These are phyloP conservation scores for Tachuris rubrigastra DNA, from an alignment of 2,113 vertebrate species.

Conservation along the genomic window DNA sequence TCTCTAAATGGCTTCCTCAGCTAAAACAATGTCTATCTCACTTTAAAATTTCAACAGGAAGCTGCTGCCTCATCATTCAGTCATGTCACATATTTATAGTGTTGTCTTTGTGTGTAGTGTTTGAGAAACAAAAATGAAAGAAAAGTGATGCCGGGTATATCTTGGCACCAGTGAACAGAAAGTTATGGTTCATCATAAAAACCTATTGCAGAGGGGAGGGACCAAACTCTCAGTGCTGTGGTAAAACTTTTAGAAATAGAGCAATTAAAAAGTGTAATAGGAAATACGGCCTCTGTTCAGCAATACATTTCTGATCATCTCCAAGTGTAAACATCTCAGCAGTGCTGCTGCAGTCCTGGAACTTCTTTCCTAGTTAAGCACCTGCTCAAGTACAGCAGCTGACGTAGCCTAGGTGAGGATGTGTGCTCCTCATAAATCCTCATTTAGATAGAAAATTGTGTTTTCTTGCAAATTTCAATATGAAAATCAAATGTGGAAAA, in stretches of 20 bases:
- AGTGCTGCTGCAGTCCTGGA: neutral
- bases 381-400: fast-evolving
- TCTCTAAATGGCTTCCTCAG: conserved; percentile 71
- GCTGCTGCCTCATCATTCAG: conserved; percentile 69
- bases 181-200: conserved; percentile 60
- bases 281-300: neutral
- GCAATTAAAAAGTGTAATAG: conserved; percentile 28
- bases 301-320: neutral
- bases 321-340: neutral
- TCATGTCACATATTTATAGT: conserved; percentile 75
- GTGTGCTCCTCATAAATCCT: neutral
- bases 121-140: conserved; percentile 69
- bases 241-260: conserved; percentile 17
- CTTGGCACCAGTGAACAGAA: conserved; percentile 36
- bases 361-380: neutral
- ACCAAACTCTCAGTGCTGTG: neutral
- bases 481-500: neutral
- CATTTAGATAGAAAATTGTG: neutral
- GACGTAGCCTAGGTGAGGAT: neutral
- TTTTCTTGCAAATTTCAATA: neutral
- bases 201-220: neutral
- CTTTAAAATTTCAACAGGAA: conserved; percentile 74
- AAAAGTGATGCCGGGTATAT: conserved; percentile 61
- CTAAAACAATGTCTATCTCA: conserved; percentile 64
- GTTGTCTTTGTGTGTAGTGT: conserved; percentile 69